Conservation (phyloP, 2,797 vertebrate species). For the Hemitrygon akajei region DNA sequence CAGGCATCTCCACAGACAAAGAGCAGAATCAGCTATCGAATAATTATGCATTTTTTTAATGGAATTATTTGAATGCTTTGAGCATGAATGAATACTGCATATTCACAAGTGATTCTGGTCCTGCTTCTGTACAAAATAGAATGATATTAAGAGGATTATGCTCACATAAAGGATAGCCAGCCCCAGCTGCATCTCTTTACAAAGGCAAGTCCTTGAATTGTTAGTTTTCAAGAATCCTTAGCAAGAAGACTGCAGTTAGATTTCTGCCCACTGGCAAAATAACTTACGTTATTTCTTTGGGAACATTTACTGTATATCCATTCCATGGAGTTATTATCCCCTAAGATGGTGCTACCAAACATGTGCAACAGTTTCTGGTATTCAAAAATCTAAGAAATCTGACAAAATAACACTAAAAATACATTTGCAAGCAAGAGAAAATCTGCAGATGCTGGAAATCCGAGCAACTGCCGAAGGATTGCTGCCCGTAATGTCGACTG, state of each 20-base stretch:
- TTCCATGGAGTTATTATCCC: background rate
- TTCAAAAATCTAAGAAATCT: too few species aligned
- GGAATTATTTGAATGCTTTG: background rate
- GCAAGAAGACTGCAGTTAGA: background rate
- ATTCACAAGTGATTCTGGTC: background rate
- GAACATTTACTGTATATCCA: background rate
- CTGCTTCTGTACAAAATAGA: background rate
- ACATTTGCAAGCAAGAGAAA: too few species aligned
- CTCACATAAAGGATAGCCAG: background rate
- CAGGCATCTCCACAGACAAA: background rate
- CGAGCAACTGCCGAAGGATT: too few species aligned
- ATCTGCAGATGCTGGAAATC: too few species aligned
- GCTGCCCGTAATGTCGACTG: too few species aligned
- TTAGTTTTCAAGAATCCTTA: background rate
- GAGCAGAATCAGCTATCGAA: background rate
- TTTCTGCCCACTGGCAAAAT: background rate
- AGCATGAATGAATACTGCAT: background rate
- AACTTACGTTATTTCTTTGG: background rate
- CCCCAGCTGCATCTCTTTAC: background rate
- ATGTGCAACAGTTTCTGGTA: too few species aligned
- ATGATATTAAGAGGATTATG: background rate
- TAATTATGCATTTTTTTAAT: background rate
- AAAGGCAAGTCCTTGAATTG: conserved; percentile 1
- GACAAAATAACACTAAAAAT: too few species aligned
- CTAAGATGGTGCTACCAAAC: background rate